Evolutionary conservation across 2,797 vertebrate genomes (phyloP), one percentile per base, ranked within the genome.

Genomic region (Holocentrus rufus): DNA sequence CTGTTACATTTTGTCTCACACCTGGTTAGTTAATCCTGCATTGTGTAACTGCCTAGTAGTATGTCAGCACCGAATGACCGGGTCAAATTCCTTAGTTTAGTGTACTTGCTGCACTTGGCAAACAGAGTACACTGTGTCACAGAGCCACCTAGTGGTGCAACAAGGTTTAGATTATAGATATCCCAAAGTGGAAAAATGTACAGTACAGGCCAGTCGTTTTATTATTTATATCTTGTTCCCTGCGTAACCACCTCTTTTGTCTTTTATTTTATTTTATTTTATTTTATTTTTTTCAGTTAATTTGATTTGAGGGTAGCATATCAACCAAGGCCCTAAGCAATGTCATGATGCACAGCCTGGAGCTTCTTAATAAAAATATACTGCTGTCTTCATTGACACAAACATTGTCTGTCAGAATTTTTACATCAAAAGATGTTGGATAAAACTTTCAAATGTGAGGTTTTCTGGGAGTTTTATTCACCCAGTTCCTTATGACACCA

Each of bases 141-240:
- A 60, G 53, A 70, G 72, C 27, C 68, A 66, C 17, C 64, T 50
- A 58, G 53, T 78, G 56, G 64, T 60, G 22, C 1, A 64, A 20
- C 20, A 18, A 11, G 42, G 47, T 42, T 39, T 59, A 22, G 15
- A 54, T 1, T 52, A 20, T 13, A 23, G 9, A 23, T 22, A 13
- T 52, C 50, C 8, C 18, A 52, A 52, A 22, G 22, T 54, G 52
- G 22, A 54, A 14, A 25, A 15, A 20, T 44, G 42, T 44, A 42
- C 3, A 44, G 5, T 17, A 15, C 13, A 14, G 2, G 14, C 42
- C 2, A 14, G 17, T 44, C 42, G 17, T 5, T 3, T 44, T 27
- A 27, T 4, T 27, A 27, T 27, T 4, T 2, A 27, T 27, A 27
- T 2, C 4, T 27, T 27, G 25, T 27, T 27, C 25, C 25, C 25